Percentiles rank a stretch among this genome's conserved stretches.
Evolutionary conservation across 2,888 invertebrate species (phyloP).

Genomic region (Erannis defoliaria): DNA sequence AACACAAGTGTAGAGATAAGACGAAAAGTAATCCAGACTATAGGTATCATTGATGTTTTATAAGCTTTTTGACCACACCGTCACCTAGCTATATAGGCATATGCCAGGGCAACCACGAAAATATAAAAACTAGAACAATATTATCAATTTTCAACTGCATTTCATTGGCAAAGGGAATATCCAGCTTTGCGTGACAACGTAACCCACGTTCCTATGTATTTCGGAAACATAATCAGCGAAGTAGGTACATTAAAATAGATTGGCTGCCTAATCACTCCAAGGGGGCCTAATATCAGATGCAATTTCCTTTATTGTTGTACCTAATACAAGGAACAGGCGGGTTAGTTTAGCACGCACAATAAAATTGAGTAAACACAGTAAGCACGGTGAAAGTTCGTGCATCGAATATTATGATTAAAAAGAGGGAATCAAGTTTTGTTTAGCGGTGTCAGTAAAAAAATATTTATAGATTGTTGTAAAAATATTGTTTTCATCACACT

Average conservation of each 20-base stretch:
- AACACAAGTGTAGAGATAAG: too few relatives aligned
- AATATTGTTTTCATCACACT: too few relatives aligned
- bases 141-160: not conserved
- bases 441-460: not conserved
- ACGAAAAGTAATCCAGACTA: too few relatives aligned
- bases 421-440: too few relatives aligned
- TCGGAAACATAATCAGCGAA: slow-evolving; percentile 44
- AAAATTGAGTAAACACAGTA: slow-evolving; percentile 49
- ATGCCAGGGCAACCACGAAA: not conserved
- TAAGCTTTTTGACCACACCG: too few relatives aligned
- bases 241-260: slow-evolving; percentile 67
- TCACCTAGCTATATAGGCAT: too few relatives aligned
- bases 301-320: slow-evolving; percentile 68
- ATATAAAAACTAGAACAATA: not conserved
- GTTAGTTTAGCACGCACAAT: slow-evolving; percentile 51
- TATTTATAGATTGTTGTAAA: too few relatives aligned
- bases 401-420: slow-evolving; percentile 19
- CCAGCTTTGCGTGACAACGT: slow-evolving; percentile 23
- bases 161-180: not conserved
- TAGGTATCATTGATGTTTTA: too few relatives aligned
- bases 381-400: too few relatives aligned
- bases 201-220: slow-evolving; percentile 16
- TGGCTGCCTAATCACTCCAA: slow-evolving; percentile 59
- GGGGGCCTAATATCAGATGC: slow-evolving; percentile 60
- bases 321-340: slow-evolving; percentile 59